These are phyloP conservation scores for Butorides virescens DNA, from an alignment of 2,113 vertebrate species.

Conservation along the genomic window DNA sequence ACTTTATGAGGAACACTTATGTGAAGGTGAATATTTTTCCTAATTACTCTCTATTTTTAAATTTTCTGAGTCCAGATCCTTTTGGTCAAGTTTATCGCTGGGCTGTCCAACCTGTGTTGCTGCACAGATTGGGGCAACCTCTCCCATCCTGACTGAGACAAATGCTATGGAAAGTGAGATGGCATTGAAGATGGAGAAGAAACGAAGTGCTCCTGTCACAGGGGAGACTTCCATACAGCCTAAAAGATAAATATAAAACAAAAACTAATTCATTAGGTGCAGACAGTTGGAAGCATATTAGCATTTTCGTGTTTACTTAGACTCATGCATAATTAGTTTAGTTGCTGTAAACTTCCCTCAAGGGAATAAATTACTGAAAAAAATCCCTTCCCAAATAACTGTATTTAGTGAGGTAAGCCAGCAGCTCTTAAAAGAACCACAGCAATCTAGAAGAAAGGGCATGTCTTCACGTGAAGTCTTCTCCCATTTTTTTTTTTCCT, in stretches of 20 bases:
- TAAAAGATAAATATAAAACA: neutral
- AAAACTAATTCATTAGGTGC: neutral
- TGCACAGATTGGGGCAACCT: conserved; percentile 80
- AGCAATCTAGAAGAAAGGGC: neutral
- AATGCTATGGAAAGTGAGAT: conserved; percentile 85
- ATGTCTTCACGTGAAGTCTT: neutral
- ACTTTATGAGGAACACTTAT: neutral
- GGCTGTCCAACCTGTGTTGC: conserved; percentile 76
- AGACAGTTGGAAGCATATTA: neutral
- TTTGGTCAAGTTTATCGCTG: conserved; percentile 82
- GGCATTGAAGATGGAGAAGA: neutral
- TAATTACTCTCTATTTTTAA: neutral
- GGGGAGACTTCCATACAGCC: neutral
- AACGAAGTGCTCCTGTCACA: neutral
- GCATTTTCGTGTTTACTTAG: conserved; percentile 42
- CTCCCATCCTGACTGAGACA: conserved; percentile 82
- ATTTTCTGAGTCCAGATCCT: conserved; percentile 73
- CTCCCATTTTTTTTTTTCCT: neutral
- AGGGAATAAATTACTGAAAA: conserved; percentile 2
- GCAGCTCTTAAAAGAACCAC: neutral
- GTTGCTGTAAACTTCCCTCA: neutral
- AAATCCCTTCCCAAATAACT: neutral
- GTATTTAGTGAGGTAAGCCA: neutral
- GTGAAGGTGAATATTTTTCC: neutral
- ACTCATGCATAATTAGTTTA: neutral